phyloP scores from a whole-genome alignment of 2,888 invertebrate species.

The Phanerotoma sp. region DNA sequence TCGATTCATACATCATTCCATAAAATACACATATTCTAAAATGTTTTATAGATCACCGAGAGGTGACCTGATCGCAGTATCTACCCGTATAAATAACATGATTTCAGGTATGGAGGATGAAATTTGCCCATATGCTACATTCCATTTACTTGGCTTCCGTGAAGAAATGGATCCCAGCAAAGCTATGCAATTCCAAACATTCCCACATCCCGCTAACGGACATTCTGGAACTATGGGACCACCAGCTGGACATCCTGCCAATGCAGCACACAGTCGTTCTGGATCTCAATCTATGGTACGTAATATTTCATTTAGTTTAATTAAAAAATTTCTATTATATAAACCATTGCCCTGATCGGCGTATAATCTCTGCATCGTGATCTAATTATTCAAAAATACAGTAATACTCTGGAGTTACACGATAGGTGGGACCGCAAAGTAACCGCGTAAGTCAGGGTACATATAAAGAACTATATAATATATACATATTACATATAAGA shows the following conservation, averaged over 20 bases:
- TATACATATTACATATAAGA: too few relatives aligned
- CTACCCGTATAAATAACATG: conserved; percentile 45
- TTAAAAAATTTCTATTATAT: too few relatives aligned
- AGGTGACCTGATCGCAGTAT: conserved; percentile 35
- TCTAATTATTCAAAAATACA: too few relatives aligned
- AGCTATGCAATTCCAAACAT: conserved; percentile 86
- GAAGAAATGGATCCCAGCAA: conserved; percentile 94
- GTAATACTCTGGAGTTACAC: too few relatives aligned
- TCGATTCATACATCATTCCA: too few relatives aligned
- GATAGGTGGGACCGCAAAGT: too few relatives aligned
- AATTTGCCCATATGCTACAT: conserved; percentile 95
- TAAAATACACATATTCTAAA: not conserved
- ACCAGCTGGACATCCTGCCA: conserved; percentile 72
- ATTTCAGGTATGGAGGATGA: conserved; percentile 89
- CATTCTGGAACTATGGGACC: conserved; percentile 79
- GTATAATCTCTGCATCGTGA: too few relatives aligned
- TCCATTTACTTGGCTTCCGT: conserved; percentile 92
- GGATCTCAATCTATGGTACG: conserved; percentile 86
- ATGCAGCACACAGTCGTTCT: conserved; percentile 78
- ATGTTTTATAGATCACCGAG: not conserved
- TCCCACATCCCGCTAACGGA: conserved; percentile 74
- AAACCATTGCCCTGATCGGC: too few relatives aligned
- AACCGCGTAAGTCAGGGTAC: too few relatives aligned
- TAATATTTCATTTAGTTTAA: conserved; percentile 3
- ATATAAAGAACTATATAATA: too few relatives aligned